A percentile compares a stretch with the other conserved stretches of the same genome.
phyloP scores from a whole-genome alignment of 2,888 invertebrate genomes.

The Hanleya hanleyi region DNA sequence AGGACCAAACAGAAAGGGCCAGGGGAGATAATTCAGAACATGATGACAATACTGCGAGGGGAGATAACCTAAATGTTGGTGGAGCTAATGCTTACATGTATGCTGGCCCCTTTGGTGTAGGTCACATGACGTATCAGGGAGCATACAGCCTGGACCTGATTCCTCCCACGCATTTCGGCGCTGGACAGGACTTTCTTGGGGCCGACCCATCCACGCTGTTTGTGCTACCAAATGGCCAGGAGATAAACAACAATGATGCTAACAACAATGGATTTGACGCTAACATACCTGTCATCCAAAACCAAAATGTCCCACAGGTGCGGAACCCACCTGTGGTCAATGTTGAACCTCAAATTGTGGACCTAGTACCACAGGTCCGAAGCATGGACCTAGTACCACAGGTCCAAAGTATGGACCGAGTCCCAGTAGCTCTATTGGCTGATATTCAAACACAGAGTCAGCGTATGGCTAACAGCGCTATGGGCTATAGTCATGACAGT shows the following conservation, averaged over 20 bases:
- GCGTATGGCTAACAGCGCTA: neutral
- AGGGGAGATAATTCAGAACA: neutral
- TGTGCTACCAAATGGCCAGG: conserved; percentile 3
- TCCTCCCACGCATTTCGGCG: neutral
- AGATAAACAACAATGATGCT: conserved; percentile 7
- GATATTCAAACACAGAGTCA: neutral
- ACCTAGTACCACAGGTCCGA: neutral
- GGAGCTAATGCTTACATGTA: neutral
- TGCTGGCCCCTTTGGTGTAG: neutral
- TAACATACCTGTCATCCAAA: neutral
- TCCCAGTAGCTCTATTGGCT: neutral
- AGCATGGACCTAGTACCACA: too few relatives aligned
- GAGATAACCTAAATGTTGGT: neutral
- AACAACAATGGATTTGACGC: conserved; percentile 1
- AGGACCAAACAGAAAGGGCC: neutral
- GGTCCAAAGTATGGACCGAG: too few relatives aligned
- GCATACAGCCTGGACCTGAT: neutral
- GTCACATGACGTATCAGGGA: neutral
- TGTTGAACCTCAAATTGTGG: neutral
- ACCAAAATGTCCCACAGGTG: neutral
- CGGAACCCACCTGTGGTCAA: neutral
- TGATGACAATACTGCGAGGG: neutral
- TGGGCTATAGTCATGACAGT: neutral
- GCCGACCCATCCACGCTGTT: neutral
- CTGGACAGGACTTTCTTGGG: neutral